Conservation (phyloP, 2,888 invertebrate species). For the Limnephilus marmoratus region DNA sequence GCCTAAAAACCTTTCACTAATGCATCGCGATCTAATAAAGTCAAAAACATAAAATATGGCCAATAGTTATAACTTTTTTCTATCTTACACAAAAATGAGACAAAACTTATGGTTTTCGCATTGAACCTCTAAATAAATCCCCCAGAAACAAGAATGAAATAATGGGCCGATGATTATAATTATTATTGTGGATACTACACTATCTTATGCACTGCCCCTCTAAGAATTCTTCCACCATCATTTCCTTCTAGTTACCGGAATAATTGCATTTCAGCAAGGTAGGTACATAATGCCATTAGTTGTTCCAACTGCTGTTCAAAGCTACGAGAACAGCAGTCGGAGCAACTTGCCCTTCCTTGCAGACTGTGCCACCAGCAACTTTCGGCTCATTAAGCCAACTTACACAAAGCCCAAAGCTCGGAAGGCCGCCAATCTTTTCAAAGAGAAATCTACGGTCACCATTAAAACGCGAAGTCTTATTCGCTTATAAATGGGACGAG, state of each 20-base stretch:
- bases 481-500: not conserved
- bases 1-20: too few relatives aligned
- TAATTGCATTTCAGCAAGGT: not conserved
- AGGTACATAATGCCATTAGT: not conserved
- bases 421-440: not conserved
- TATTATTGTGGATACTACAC: not conserved
- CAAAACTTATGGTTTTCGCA: too few relatives aligned
- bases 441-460: not conserved
- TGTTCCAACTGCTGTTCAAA: not conserved
- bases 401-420: not conserved
- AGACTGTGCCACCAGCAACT: not conserved
- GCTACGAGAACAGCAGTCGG: not conserved
- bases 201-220: not conserved
- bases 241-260: not conserved
- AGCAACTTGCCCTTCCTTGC: not conserved
- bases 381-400: not conserved
- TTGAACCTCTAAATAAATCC: too few relatives aligned
- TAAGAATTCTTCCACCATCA: not conserved
- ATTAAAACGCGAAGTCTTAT: not conserved
- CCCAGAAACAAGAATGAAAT: too few relatives aligned
- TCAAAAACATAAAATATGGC: too few relatives aligned
- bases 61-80: too few relatives aligned
- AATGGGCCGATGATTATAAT: too few relatives aligned
- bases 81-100: too few relatives aligned
- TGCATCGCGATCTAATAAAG: too few relatives aligned